Base-by-base conservation (phyloP, 1,140 invertebrate genomes). In the Cyclargus thomasi region DNA sequence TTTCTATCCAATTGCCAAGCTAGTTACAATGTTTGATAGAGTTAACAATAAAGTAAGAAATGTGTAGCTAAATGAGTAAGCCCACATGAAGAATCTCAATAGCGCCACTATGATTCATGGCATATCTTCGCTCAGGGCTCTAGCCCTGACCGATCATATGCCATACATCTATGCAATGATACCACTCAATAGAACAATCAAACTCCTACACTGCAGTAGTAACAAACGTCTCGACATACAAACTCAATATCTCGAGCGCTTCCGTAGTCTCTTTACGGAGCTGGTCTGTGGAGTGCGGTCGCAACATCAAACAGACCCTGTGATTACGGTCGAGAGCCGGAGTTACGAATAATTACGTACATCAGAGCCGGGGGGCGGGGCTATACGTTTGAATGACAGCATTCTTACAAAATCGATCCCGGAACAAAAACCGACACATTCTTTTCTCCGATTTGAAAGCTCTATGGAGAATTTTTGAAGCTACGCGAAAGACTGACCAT, bases 341-440 rank as follows among this genome's bases (percentile, higher is more conserved):
- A 75, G 67, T 83, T 78, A 82, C 73, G 71, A 78, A 74, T 82
- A 82, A 85, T 82, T 83, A 81, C 77, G 67, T 70, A 70, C 29
- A 65, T 53, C 62, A 64, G 62, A 57, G 53, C 21, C 53, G 53
- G 36, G 75, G 71, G 81, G 82, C 80, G 80, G 78, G 74, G 62
- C 74, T 62, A 75, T 75, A 73, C 73, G 64, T 80, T 78, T 79
- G 74, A 81, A 76, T 77, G 77, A 80, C 77, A 77, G 78, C 74
- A 71, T 72, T 82, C 79, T 80, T 59, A 21, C 55, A 10, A 20
- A 59, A 59, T 59, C 55, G 55, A 59, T 59, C 17, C 55, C 39
- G 39, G 20, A 59, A 59, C n/a, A 55, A 55, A 59, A 59, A 59
- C 6, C 55, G 7, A 59, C 18, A 11, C 18, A 11, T 59, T 59